phyloP scores from a whole-genome alignment of 2,113 vertebrate species.

The Lepus europaeus region DNA sequence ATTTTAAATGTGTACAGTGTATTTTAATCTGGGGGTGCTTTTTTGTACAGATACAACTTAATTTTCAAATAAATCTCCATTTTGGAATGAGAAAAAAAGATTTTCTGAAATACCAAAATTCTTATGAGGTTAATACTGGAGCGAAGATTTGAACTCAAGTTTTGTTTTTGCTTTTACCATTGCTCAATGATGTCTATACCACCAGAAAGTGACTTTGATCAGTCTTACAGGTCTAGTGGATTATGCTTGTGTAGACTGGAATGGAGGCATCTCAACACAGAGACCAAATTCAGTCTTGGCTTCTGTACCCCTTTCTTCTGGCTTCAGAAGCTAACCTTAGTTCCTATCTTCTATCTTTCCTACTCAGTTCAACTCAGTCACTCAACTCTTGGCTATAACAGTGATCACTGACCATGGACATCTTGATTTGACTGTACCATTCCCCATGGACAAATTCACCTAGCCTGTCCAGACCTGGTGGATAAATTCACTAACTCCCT shows the following conservation, averaged over 20 bases:
- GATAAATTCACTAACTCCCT: background rate
- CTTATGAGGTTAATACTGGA: background rate
- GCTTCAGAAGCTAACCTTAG: background rate
- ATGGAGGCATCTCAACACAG: background rate
- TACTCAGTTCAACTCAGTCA: background rate
- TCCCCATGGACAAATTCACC: background rate
- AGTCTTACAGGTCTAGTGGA: background rate
- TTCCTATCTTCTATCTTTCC: background rate
- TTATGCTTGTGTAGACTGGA: background rate
- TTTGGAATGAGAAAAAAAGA: background rate
- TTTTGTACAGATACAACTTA: background rate
- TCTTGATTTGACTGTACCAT: background rate
- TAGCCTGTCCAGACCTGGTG: background rate
- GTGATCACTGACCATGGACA: background rate
- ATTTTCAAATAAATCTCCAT: background rate
- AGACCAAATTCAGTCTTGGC: background rate
- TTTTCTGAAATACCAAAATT: conserved; percentile 40
- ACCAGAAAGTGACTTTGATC: background rate
- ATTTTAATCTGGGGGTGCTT: background rate
- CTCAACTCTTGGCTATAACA: background rate
- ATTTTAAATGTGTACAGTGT: background rate
- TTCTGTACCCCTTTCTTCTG: background rate
- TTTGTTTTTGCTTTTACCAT: background rate
- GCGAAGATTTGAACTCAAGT: background rate
- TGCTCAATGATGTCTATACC: background rate